phyloP scores from a whole-genome alignment of 1,140 invertebrate species.

The Pararge aegeria region DNA sequence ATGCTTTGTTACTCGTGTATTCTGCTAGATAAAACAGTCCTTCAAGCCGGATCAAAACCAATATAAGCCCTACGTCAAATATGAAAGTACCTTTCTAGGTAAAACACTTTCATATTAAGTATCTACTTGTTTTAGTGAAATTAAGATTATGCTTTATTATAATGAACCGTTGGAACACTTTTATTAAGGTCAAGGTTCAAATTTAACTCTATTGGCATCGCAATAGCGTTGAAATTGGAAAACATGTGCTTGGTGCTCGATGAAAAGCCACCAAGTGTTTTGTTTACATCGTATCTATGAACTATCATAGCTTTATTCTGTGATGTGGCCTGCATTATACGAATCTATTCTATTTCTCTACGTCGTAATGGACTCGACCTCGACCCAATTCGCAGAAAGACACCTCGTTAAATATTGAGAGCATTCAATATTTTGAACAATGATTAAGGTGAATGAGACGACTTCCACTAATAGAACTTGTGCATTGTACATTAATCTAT shows the following conservation, averaged over 20 bases:
- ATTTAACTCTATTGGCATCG: too few species aligned
- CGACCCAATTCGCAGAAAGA: slow-evolving; percentile 56
- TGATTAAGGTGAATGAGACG: slow-evolving; percentile 38
- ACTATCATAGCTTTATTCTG: neutral
- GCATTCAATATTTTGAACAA: slow-evolving; percentile 43
- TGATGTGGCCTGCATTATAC: slow-evolving; percentile 22
- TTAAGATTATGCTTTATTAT: too few species aligned
- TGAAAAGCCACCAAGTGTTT: slow-evolving; percentile 18
- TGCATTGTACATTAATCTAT: neutral
- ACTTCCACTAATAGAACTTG: slow-evolving; percentile 24
- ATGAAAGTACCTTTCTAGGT: too few species aligned
- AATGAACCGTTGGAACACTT: too few species aligned
- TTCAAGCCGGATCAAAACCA: too few species aligned
- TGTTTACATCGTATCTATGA: slow-evolving; percentile 18
- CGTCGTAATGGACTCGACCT: slow-evolving; percentile 58
- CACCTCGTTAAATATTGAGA: slow-evolving; percentile 56
- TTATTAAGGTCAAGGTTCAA: too few species aligned
- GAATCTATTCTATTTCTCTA: slow-evolving; percentile 46
- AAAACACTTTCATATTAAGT: too few species aligned
- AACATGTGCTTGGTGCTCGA: neutral
- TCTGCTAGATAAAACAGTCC: too few species aligned
- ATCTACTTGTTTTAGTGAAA: too few species aligned
- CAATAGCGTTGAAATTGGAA: too few species aligned
- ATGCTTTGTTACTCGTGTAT: too few species aligned
- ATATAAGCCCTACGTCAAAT: too few species aligned